Evolutionary conservation across 2,113 vertebrate genomes (phyloP), one percentile per base, ranked within the genome.

Genomic region (Uria lomvia): DNA sequence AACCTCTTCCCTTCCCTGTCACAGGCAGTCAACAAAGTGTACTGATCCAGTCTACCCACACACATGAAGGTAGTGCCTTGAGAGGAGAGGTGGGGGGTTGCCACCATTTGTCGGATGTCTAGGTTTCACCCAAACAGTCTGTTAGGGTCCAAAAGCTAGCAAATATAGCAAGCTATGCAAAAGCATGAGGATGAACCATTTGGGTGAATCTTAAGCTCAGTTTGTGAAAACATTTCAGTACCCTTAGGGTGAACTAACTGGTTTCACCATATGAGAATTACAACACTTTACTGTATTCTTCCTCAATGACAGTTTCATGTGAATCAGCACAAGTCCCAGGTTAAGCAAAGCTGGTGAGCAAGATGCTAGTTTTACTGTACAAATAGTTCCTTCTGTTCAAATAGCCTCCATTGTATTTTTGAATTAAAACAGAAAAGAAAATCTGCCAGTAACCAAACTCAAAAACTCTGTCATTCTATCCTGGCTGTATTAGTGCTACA

Each of bases 211-310:
- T 92, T 52, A 74, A 77, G 21, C 50, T 86, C 63, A 58, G n/a
- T 52, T 53, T 92, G 72, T 91, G 59, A 84, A 94, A 88, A 91
- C 68, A 84, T 59, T 94, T 89, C 52, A 77, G 50, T 60, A 49
- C 34, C 52, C 81, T 84, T 85, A 78, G 26, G 56, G 59, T 84
- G 65, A 91, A 77, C 36, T 77, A 86, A 92, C 5, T 49, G 62
- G 78, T 96, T 93, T 93, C 34, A 60, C 58, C 36, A 70, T 34
- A 56, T 20, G 13, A 95, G 58, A 87, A 95, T 86, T 94, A 92
- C 9, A 34, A 74, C 71, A 84, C 8, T 78, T 84, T 12, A 82
- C 47, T 88, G 47, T 78, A 58, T 68, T 94, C 75, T 91, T 91
- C 92, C 76, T 91, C 85, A 93, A 62, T 36, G 73, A 78, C 20